Conservation (phyloP, 2,888 invertebrate species). For the Rhynchonema sp. region DNA sequence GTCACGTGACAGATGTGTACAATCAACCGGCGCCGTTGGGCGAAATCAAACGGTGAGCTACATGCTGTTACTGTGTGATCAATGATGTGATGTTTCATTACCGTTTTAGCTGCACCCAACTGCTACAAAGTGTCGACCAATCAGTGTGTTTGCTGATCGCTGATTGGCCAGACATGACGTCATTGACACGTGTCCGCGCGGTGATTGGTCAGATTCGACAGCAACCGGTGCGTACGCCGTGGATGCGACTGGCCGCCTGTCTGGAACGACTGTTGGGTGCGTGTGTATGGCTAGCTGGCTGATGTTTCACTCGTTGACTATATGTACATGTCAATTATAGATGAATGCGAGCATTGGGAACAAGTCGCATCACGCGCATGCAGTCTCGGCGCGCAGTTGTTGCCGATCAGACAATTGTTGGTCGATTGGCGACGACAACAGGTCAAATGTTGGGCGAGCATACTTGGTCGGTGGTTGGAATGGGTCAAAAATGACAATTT, state of each 20-base stretch:
- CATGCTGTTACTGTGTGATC: background rate
- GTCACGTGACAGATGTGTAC: background rate
- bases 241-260: slow-evolving; percentile 70
- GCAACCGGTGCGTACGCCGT: slow-evolving; percentile 46
- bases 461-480: too few relatives aligned
- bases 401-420: slow-evolving; percentile 55
- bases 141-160: background rate
- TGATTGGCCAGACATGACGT: slow-evolving; percentile 3
- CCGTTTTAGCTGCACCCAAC: background rate
- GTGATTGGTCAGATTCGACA: background rate
- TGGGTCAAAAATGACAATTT: too few relatives aligned
- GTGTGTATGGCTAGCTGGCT: background rate
- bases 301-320: background rate
- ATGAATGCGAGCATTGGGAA: slow-evolving; percentile 23
- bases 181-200: background rate
- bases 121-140: background rate
- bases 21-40: background rate
- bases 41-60: background rate
- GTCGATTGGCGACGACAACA: slow-evolving; percentile 77
- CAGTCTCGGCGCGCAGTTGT: slow-evolving; percentile 52
- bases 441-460: too few relatives aligned
- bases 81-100: background rate
- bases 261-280: slow-evolving; percentile 60
- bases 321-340: slow-evolving; percentile 12
- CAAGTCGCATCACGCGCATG: slow-evolving; percentile 35